Evolutionary conservation across 2,797 vertebrate species (phyloP).

Genomic region (Monodelphis domestica): DNA sequence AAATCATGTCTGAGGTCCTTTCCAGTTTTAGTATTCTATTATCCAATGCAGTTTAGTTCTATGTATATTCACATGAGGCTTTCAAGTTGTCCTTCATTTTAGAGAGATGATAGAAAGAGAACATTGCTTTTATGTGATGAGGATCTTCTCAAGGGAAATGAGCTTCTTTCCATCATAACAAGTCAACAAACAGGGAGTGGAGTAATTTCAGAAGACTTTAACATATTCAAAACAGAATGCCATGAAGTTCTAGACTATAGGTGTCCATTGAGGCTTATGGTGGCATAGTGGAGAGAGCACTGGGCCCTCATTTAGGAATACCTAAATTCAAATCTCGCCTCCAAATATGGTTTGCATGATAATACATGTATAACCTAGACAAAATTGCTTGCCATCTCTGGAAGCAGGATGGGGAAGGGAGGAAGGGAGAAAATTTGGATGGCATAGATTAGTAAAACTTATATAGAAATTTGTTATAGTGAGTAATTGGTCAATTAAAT

Average conservation of each 20-base stretch:
- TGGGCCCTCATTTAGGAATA: neutral
- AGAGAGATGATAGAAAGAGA: neutral
- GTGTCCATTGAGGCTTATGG: neutral
- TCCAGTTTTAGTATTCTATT: neutral
- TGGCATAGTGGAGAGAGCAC: neutral
- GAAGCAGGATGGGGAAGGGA: no score
- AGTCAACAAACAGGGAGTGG: neutral
- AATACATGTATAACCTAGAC: no score
- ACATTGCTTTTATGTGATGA: neutral
- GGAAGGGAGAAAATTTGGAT: no score
- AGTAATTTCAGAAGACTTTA: neutral
- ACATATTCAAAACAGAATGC: neutral
- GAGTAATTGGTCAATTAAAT: no score
- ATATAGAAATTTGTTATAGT: no score
- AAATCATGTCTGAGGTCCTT: conserved; percentile 25
- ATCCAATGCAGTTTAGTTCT: neutral
- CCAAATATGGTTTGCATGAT: no score
- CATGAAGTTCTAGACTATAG: neutral
- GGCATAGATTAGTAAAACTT: no score
- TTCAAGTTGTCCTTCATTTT: conserved; percentile 32
- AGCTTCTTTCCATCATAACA: neutral
- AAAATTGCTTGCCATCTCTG: no score
- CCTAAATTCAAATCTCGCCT: neutral
- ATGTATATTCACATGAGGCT: neutral
- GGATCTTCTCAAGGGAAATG: neutral